phyloP scores from a whole-genome alignment of 2,113 vertebrate genomes.

The Aegypius monachus region DNA sequence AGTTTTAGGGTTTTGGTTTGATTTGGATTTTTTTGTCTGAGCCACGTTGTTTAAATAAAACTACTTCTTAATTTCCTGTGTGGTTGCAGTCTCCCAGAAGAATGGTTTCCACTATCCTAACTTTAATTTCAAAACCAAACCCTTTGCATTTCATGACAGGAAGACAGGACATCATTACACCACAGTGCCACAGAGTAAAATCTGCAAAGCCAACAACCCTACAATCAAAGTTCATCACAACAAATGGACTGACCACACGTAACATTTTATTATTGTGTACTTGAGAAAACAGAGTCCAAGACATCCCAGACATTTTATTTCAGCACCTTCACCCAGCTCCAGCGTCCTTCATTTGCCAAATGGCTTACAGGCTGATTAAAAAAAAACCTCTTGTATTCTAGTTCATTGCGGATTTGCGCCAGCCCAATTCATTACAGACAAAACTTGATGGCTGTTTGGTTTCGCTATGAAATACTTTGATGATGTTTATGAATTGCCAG shows the following conservation, averaged over 20 bases:
- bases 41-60: neutral
- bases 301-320: neutral
- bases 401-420: neutral
- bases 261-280: neutral
- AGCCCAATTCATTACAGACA: neutral
- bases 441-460: neutral
- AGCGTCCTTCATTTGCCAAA: neutral
- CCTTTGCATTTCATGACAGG: neutral
- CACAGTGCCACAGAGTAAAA: neutral
- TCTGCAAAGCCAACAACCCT: neutral
- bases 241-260: neutral
- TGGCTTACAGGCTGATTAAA: neutral
- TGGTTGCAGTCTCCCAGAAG: neutral
- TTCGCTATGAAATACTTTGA: neutral
- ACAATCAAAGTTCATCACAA: neutral
- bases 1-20: neutral
- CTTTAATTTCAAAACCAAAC: neutral
- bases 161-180: neutral
- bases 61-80: neutral
- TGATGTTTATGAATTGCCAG: neutral
- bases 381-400: neutral
- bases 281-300: neutral
- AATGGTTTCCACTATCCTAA: neutral
- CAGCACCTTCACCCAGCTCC: neutral
- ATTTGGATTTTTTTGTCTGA: neutral